phyloP scores from a whole-genome alignment of 2,888 invertebrate genomes.

The Pharmacophagus antenor region DNA sequence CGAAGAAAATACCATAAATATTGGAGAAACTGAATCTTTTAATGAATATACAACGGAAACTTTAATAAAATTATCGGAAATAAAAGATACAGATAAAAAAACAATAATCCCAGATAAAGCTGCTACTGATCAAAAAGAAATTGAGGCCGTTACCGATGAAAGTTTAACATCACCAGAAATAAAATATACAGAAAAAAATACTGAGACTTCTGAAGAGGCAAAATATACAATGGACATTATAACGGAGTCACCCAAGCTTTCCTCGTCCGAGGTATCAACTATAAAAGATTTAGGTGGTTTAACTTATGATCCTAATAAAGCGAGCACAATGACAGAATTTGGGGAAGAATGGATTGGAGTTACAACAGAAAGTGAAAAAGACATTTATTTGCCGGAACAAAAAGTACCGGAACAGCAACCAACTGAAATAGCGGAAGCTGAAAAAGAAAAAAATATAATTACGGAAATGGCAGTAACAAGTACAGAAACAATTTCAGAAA shows the following conservation, averaged over 20 bases:
- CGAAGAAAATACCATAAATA: slow-evolving; percentile 16
- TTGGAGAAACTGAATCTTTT: slow-evolving; percentile 21
- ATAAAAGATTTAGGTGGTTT: not conserved
- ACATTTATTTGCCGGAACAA: not conserved
- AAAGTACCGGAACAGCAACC: slow-evolving; percentile 3
- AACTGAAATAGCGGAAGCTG: not conserved
- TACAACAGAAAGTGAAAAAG: slow-evolving; percentile 15
- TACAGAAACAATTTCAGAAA: slow-evolving; percentile 16
- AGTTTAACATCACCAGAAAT: slow-evolving; percentile 26
- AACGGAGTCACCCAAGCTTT: slow-evolving; percentile 9
- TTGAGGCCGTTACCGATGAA: slow-evolving; percentile 8
- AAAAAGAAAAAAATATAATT: slow-evolving; percentile 3
- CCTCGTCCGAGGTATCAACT: not conserved
- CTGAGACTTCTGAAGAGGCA: not conserved
- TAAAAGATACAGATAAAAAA: slow-evolving; percentile 27
- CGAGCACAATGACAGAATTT: slow-evolving; percentile 10
- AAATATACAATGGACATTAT: not conserved
- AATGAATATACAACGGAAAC: slow-evolving; percentile 29
- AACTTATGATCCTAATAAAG: slow-evolving; percentile 2
- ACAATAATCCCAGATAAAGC: slow-evolving; percentile 25
- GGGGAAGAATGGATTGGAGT: not conserved
- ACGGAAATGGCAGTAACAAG: not conserved
- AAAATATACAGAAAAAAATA: slow-evolving; percentile 28
- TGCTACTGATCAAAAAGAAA: slow-evolving; percentile 6
- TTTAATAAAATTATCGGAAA: slow-evolving; percentile 30